Conservation (phyloP, 2,113 vertebrate genomes). For the Seriola rivoliana region DNA sequence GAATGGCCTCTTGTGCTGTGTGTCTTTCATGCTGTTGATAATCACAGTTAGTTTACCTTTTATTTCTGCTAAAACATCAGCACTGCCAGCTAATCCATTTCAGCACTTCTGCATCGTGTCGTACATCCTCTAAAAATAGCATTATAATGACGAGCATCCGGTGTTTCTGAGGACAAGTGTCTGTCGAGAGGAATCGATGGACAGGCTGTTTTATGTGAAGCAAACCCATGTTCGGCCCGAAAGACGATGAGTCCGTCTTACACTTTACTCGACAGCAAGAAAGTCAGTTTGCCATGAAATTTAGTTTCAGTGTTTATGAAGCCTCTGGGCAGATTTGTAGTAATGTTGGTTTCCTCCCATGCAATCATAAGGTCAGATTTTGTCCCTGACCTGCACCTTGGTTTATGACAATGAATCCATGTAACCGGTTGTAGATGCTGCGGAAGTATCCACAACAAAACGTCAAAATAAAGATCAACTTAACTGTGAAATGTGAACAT, state of each 20-base stretch:
- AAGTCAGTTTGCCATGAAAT: neutral
- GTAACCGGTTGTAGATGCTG: no score
- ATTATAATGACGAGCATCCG: neutral
- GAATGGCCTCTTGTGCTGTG: conserved; percentile 38
- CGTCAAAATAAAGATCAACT: no score
- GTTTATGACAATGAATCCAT: no score
- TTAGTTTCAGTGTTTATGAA: neutral
- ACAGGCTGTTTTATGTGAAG: neutral
- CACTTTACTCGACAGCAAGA: neutral
- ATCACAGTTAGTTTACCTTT: conserved; percentile 51
- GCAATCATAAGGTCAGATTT: neutral
- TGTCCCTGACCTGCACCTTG: no score
- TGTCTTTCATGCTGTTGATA: conserved; percentile 55
- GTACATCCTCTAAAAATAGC: conserved; percentile 12
- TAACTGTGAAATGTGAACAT: no score
- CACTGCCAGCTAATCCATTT: conserved; percentile 41
- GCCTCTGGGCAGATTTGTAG: neutral
- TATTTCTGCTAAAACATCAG: conserved; percentile 35
- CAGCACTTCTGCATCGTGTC: neutral
- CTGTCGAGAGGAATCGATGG: neutral
- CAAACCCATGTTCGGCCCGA: neutral
- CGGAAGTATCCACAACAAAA: no score
- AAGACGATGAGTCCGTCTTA: no score
- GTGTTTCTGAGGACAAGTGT: neutral
- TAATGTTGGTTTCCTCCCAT: neutral